These are phyloP conservation scores for Lophura swinhoii DNA, from an alignment of 2,797 vertebrate genomes.

Conservation along the genomic window DNA sequence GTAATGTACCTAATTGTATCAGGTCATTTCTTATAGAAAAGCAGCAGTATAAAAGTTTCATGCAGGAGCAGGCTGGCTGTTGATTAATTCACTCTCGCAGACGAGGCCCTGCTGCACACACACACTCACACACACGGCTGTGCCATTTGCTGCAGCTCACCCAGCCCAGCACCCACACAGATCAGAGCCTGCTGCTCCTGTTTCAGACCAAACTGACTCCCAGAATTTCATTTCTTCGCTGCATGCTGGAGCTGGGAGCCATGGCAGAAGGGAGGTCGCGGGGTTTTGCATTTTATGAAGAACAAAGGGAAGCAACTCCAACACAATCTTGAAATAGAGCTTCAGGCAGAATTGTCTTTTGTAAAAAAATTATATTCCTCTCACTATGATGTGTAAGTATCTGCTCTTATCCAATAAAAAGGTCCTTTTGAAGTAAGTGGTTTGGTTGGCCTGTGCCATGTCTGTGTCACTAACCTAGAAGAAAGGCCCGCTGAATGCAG, in stretches of 20 bases:
- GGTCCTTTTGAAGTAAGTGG: slow-evolving; percentile 40
- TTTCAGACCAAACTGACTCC: not conserved
- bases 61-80: slow-evolving; percentile 66
- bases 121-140: not conserved
- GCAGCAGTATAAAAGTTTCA: slow-evolving; percentile 67
- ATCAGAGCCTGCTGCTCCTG: not conserved
- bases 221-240: not conserved
- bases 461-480: not conserved
- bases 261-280: not conserved
- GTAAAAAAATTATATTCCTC: slow-evolving; percentile 3
- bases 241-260: not conserved
- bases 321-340: not conserved
- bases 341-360: not conserved
- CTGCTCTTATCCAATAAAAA: slow-evolving; percentile 44
- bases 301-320: slow-evolving; percentile 50
- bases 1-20: slow-evolving; percentile 52
- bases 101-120: slow-evolving; percentile 8
- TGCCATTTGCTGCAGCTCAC: not conserved
- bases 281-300: not conserved
- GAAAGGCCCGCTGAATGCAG: not conserved
- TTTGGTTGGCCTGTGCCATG: slow-evolving; percentile 1
- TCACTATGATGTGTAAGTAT: not conserved
- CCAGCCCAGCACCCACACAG: not conserved
- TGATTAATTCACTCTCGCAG: slow-evolving; percentile 74
- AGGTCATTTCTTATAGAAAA: slow-evolving; percentile 73